Evolutionary conservation across 2,888 invertebrate genomes (phyloP), one percentile per base, ranked within the genome.

Genomic region (Heliconius cydno): DNA sequence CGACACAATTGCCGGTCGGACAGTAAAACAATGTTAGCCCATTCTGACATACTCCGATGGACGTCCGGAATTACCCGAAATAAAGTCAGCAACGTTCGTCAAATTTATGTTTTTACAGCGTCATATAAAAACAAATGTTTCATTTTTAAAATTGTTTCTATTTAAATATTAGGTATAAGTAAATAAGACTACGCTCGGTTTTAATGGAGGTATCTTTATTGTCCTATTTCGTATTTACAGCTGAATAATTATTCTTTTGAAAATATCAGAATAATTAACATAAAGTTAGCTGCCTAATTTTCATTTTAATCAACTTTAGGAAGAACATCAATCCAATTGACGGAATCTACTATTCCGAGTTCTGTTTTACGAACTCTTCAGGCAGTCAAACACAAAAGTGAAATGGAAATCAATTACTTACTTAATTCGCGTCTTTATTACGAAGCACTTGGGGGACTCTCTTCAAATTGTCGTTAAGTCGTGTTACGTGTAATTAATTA

Each of bases 401-500:
- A 84, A 86, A 88, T 84, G 86, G 83, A 86, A 88, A 89, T 86
- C 85, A 86, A 87, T 86, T 86, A 83, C 81, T 84, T 83, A 81
- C 84, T 88, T 86, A 87, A 87, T 88, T 87, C 86, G 85, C 80
- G 80, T 86, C 86, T 88, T 87, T 87, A 86, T 86, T 85, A 87
- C 86, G 85, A 90, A 85, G 87, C 87, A 88, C 86, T 88, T 87
- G 81, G 83, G 83, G 81, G 87, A 84, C 84, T 87, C 85, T 87
- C 75, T 81, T 63, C 87, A 86, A 86, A 88, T 87, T 86, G 87
- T 90, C 89, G 86, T 88, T 88, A 90, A 90, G 85, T 85, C 84
- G 85, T 88, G 89, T 91, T 89, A 89, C 89, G 88, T 91, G 89
- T 90, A 92, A 92, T 92, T 92, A 92, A 92, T 92, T 91, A 89